A percentile compares a stretch with the other conserved stretches of the same genome.
These are phyloP conservation scores for Netelia melanura DNA, from an alignment of 2,888 invertebrate genomes.

Conservation along the genomic window DNA sequence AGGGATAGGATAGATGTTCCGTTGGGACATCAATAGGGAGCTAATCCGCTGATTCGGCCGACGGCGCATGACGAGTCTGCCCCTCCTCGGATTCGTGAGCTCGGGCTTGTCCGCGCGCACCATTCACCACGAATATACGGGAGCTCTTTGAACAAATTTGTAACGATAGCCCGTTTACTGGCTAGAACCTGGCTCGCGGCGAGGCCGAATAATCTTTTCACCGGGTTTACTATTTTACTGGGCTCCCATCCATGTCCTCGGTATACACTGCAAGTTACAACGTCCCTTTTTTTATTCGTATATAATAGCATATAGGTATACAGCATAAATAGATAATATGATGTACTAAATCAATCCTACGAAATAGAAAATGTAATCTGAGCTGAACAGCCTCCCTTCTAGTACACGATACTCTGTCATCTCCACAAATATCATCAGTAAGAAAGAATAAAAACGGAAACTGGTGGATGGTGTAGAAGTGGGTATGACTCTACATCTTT, in stretches of 20 bases:
- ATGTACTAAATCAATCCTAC: neutral
- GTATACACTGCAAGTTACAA: conserved; percentile 2
- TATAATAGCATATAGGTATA: conserved; percentile 12
- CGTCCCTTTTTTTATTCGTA: conserved; percentile 28
- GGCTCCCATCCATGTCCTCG: conserved; percentile 8
- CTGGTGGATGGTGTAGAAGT: neutral
- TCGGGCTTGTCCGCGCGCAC: conserved; percentile 59
- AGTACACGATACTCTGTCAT: neutral
- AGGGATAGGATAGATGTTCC: conserved; percentile 71
- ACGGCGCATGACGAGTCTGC: conserved; percentile 73
- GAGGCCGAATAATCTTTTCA: conserved; percentile 44
- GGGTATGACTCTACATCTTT: neutral
- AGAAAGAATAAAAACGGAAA: conserved; percentile 8
- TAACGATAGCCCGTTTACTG: conserved; percentile 82
- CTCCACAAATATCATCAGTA: conserved; percentile 20
- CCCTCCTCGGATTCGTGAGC: conserved; percentile 75
- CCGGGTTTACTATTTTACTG: neutral
- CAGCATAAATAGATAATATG: conserved; percentile 11
- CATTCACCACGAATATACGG: conserved; percentile 76
- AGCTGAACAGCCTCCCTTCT: neutral
- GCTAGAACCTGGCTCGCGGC: conserved; percentile 69
- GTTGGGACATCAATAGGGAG: conserved; percentile 69
- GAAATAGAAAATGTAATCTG: conserved; percentile 9
- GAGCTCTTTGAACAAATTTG: conserved; percentile 78
- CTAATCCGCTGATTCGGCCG: conserved; percentile 83